Evolutionary conservation across 1,140 invertebrate genomes (phyloP).

Genomic region (Hycleus cichorii): DNA sequence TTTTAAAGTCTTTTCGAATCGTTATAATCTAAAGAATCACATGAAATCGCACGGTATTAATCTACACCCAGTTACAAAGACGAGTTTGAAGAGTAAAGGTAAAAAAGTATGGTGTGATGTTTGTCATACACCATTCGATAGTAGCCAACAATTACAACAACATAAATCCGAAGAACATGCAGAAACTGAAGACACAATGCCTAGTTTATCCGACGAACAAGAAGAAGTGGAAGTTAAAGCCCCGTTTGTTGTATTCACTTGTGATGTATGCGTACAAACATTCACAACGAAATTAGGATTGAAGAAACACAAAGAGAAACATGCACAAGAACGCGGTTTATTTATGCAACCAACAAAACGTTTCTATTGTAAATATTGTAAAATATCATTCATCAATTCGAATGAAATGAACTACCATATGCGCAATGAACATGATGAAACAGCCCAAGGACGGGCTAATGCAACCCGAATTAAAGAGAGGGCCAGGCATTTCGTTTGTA

Average conservation of each 20-base stretch:
- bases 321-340: constrained; percentile 18
- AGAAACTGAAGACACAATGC: constrained; percentile 16
- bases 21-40: constrained; percentile 33
- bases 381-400: constrained; percentile 25
- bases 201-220: constrained; percentile 6
- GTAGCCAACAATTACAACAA: constrained; percentile 20
- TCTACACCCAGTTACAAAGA: constrained; percentile 3
- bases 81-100: background rate
- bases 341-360: background rate
- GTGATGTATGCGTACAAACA: constrained; percentile 29
- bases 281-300: constrained; percentile 26
- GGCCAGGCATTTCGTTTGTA: constrained; percentile 18
- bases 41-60: constrained; percentile 34
- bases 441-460: constrained; percentile 10
- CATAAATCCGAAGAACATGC: constrained; percentile 28
- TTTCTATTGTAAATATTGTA: constrained; percentile 33
- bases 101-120: constrained; percentile 31
- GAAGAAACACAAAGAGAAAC: constrained; percentile 30
- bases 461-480: constrained; percentile 1
- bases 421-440: constrained; percentile 23
- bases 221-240: constrained; percentile 1
- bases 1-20: constrained; percentile 35
- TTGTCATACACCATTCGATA: constrained; percentile 29
- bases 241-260: constrained; percentile 24
- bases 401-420: constrained; percentile 15